Evolutionary conservation across 2,797 vertebrate species (phyloP).

Genomic region (Coendou prehensilis): DNA sequence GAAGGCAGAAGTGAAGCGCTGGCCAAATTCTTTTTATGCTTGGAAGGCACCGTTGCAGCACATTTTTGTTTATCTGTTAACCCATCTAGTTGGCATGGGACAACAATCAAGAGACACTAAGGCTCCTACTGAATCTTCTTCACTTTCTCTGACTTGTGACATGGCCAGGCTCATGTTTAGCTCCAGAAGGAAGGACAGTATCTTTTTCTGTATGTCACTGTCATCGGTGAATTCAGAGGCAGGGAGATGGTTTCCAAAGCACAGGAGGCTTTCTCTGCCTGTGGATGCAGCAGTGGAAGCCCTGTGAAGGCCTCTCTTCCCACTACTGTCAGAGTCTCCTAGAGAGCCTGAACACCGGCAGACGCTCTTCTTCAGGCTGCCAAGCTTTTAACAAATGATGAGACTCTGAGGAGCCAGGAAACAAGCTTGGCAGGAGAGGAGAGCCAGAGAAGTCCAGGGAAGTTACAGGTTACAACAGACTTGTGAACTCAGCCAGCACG

Average conservation of each 20-base stretch:
- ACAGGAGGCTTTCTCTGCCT: not conserved
- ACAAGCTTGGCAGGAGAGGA: constrained; percentile 96
- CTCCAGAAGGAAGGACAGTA: not conserved
- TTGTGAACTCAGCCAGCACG: constrained; percentile 94
- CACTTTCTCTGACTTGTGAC: not conserved
- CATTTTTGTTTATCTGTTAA: not conserved
- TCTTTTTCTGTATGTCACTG: not conserved
- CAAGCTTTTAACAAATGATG: not conserved
- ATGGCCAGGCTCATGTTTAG: not conserved
- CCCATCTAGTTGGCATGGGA: not conserved
- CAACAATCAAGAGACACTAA: not conserved
- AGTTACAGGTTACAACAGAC: constrained; percentile 96
- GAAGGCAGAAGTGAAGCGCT: not conserved
- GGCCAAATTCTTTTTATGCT: not conserved
- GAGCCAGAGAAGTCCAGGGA: constrained; percentile 95
- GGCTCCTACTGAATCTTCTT: not conserved
- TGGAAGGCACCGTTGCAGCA: not conserved
- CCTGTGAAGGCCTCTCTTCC: not conserved
- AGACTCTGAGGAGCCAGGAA: constrained; percentile 90
- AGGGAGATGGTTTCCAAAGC: not conserved
- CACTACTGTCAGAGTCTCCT: not conserved
- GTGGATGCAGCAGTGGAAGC: not conserved
- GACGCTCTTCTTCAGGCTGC: not conserved
- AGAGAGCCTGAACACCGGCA: not conserved
- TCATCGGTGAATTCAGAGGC: not conserved